phyloP scores from a whole-genome alignment of 1,140 invertebrate species.

The Battus philenor region DNA sequence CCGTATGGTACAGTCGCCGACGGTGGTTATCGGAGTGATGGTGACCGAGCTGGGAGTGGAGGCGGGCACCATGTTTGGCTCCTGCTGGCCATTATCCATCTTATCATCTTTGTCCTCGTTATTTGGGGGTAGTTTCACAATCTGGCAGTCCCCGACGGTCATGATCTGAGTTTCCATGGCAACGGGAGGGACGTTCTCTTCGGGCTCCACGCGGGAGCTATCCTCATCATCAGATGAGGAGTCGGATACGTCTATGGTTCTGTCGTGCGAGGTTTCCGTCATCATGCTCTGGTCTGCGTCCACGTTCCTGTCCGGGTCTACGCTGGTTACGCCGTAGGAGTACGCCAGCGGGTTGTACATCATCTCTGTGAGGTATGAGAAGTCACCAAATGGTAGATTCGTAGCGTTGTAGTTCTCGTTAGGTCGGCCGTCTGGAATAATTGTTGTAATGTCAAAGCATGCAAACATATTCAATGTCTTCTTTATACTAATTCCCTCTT shows the following conservation, averaged over 20 bases:
- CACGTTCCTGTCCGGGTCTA: constrained; percentile 53
- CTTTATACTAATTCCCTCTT: too few species aligned
- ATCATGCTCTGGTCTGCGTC: constrained; percentile 41
- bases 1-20: constrained; percentile 69
- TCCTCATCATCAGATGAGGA: constrained; percentile 57
- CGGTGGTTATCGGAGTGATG: constrained; percentile 62
- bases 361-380: constrained; percentile 76
- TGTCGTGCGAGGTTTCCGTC: constrained; percentile 43
- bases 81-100: constrained; percentile 18
- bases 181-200: constrained; percentile 48
- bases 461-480: too few species aligned
- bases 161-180: constrained; percentile 58
- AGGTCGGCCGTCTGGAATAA: constrained; percentile 58
- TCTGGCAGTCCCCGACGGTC: constrained; percentile 70
- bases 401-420: constrained; percentile 77
- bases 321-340: constrained; percentile 53
- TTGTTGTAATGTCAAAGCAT: too few species aligned
- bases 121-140: constrained; percentile 56
- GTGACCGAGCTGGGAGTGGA: constrained; percentile 50
- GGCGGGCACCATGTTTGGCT: constrained; percentile 20
- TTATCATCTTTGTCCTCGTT: constrained; percentile 49
- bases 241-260: constrained; percentile 58
- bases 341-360: constrained; percentile 65
- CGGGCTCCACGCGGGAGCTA: constrained; percentile 37
- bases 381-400: constrained; percentile 76